Base-by-base conservation (phyloP, 2,113 vertebrate genomes). In the Thomomys bottae region DNA sequence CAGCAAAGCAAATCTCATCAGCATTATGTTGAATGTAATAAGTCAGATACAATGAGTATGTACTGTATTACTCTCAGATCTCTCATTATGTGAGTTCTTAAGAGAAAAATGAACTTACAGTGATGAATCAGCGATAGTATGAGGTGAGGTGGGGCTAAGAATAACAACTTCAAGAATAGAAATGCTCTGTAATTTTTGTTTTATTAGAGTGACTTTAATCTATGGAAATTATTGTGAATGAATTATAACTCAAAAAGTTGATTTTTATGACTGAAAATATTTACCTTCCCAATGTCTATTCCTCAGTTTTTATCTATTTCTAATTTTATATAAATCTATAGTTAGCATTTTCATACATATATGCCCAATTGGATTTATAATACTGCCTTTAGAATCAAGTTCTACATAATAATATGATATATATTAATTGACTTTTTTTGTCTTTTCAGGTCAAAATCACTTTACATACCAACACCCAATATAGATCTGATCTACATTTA, bases 161-260 rank as follows among this genome's bases (percentile, higher is more conserved):
- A 14, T 10, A 63, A 5, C 15, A 67, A 24, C 8, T 86, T 32
- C 20, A 72, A 88, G 84, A 24, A 83, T 42, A 57, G 12, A 28
- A 77, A 34, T 34, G 1, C 40, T 45, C 20, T 80, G 8, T 40
- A 71, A 71, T 42, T 95, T 86, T 67, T 23, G 70, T 24, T 54
- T 30, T 20, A 24, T 2, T 70, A 18, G 34, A 6, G 4, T 78
- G 45, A 75, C 38, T 84, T 72, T 73, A 61, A 54, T 54, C 38
- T 87, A 9, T 40, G 15, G 75, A 63, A 42, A 88, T 88, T 36
- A 49, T 23, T 10, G 0, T 70, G 49, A 8, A 5, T 78, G 15
- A 90, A 32, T 81, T 90, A 72, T 67, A 45, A 15, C 17, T 93
- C 15, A 88, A 12, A 78, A 63, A 70, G 1, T 21, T 91, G 3